Base-by-base conservation (phyloP, 2,797 vertebrate species). In the Halcyon smyrnensis region DNA sequence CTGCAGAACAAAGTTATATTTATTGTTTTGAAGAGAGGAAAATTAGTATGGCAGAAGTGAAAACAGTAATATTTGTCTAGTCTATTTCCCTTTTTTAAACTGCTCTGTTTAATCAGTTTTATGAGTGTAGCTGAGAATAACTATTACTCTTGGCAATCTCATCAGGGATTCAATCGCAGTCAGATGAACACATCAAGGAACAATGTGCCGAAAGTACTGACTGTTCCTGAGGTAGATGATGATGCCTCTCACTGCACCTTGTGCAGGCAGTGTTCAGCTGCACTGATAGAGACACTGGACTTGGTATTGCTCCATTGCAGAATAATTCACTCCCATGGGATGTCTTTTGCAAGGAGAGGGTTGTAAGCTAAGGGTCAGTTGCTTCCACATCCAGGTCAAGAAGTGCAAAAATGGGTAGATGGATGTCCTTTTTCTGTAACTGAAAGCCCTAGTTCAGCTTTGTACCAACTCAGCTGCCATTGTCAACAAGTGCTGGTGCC, bases 321-420 rank as follows among this genome's bases (percentile, higher is more conserved):
- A 25, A n/a, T 60, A 67, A 80, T 27, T 64, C 28, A 15, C 10
- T 60, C 23, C 12, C 9, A 9, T 15, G 12, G 27, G 14, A 8
- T 20, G 27, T n/a, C 13, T 78, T 70, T 19, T 75, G 39, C n/a
- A 57, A 75, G 24, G 34, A 84, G 5, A 68, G 9, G 12, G 11
- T 1, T 70, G 28, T 41, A 24, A 64, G 16, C 8, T n/a, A 60
- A 27, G 34, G 11, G 41, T 24, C 0, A 0, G 5, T 36, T 70
- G 5, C 20, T 87, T 63, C 24, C 23, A 5, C 5, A 3, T 60
- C 12, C 16, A 48, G 70, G 30, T 7, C 19, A 56, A 36, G 11
- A 79, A 75, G 28, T 9, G 8, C 14, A 77, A 74, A 90, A 27
- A 39, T 15, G 10, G 53, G 14, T 18, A 7, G 1, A 24, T 27